phyloP scores from a whole-genome alignment of 2,113 vertebrate genomes.

The Bufo bufo region DNA sequence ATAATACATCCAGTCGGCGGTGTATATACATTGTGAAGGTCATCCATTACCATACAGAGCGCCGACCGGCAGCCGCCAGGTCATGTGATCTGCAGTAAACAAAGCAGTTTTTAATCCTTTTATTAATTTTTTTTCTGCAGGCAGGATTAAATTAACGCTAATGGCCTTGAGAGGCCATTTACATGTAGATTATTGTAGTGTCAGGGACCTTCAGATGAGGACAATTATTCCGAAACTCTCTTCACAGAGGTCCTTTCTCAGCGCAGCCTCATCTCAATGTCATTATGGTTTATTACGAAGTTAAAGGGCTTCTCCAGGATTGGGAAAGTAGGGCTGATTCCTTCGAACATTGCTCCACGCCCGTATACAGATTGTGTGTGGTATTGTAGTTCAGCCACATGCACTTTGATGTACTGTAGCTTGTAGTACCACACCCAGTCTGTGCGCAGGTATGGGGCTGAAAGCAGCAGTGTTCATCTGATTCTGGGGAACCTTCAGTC shows the following conservation, averaged over 20 bases:
- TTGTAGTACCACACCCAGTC: too few relatives aligned
- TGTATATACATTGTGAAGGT: background rate
- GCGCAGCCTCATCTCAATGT: background rate
- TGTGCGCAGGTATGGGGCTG: too few relatives aligned
- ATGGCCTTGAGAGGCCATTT: conserved; percentile 4
- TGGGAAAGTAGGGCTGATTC: background rate
- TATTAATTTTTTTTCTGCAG: background rate
- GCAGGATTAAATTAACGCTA: background rate
- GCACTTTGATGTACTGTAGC: too few relatives aligned
- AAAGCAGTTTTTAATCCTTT: too few relatives aligned
- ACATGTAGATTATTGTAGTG: conserved; percentile 11
- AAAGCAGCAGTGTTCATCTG: too few relatives aligned
- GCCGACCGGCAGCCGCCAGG: background rate
- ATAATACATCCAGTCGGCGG: background rate
- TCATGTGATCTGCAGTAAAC: background rate
- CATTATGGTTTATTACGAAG: background rate
- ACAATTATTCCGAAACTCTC: background rate
- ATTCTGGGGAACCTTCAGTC: too few relatives aligned
- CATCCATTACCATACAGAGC: background rate
- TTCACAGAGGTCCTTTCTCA: background rate
- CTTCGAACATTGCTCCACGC: background rate
- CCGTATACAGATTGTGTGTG: background rate
- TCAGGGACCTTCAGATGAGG: background rate
- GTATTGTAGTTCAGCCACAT: too few relatives aligned
- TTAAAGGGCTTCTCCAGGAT: background rate